These are phyloP conservation scores for Conus betulinus DNA, from an alignment of 1,140 invertebrate species.

Conservation along the genomic window DNA sequence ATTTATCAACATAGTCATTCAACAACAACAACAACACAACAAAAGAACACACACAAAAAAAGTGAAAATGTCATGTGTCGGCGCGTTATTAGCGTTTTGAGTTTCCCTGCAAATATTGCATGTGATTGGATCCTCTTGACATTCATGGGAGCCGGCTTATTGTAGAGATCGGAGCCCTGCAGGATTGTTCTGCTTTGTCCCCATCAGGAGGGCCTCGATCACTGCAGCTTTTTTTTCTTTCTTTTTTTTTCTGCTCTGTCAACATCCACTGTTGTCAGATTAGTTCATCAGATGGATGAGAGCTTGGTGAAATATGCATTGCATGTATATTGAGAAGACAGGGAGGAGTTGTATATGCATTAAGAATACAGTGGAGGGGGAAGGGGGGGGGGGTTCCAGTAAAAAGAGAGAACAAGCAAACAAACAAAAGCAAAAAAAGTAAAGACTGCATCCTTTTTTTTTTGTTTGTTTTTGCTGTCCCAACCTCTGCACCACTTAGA, in stretches of 20 bases:
- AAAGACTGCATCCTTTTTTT: no score
- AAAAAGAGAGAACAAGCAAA: no score
- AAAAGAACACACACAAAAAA: not conserved
- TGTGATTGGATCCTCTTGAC: not conserved
- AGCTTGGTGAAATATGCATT: no score
- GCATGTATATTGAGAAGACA: no score
- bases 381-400: no score
- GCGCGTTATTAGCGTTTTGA: not conserved
- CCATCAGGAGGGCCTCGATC: not conserved
- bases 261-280: not conserved
- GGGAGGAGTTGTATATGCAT: no score
- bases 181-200: no score
- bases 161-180: not conserved
- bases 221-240: not conserved
- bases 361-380: not conserved
- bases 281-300: not conserved
- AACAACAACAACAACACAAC: not conserved
- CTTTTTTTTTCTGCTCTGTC: not conserved
- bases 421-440: no score
- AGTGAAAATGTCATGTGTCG: not conserved
- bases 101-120: not conserved
- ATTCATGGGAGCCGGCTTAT: not conserved
- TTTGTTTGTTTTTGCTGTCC: no score
- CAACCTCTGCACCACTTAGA: no score
- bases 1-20: no score